Percentiles rank a stretch among this genome's conserved stretches.
Evolutionary conservation across 2,888 invertebrate species (phyloP).

Genomic region (Drosophila pseudotakahashii): DNA sequence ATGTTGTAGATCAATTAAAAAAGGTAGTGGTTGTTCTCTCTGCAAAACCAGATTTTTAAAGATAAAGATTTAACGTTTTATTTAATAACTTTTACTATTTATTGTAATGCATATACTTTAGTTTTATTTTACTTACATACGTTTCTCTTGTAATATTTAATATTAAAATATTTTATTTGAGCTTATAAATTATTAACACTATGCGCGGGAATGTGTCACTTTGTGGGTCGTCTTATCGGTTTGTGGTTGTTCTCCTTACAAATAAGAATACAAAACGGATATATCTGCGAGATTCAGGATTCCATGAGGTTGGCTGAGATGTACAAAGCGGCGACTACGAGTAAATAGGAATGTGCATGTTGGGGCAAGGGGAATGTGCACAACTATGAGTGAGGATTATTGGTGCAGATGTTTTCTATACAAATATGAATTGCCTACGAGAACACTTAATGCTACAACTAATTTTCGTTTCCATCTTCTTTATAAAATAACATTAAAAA

Average conservation of each 20-base stretch:
- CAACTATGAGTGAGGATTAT: conserved; percentile 20
- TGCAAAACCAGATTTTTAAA: neutral
- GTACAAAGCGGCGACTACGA: conserved; percentile 50
- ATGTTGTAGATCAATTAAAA: too few species aligned
- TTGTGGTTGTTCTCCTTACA: conserved; percentile 55
- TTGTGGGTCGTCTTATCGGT: conserved; percentile 36
- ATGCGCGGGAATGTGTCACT: conserved; percentile 66
- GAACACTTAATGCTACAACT: conserved; percentile 69
- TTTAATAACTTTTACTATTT: conserved; percentile 77
- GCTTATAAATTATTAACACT: conserved; percentile 78
- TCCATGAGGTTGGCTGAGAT: conserved; percentile 47
- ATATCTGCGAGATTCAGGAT: conserved; percentile 10
- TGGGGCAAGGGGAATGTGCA: conserved; percentile 17
- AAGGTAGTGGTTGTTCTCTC: neutral
- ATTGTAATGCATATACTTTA: conserved; percentile 63
- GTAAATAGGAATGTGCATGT: conserved; percentile 24
- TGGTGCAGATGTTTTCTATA: conserved; percentile 49
- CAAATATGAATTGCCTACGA: conserved; percentile 68
- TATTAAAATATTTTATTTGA: conserved; percentile 70
- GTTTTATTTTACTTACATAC: conserved; percentile 45
- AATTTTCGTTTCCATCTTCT: conserved; percentile 36
- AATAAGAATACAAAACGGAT: conserved; percentile 61
- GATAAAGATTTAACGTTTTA: conserved; percentile 58
- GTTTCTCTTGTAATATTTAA: conserved; percentile 52
- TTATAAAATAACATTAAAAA: conserved; percentile 48